A percentile compares a stretch with the other conserved stretches of the same genome.
These are phyloP conservation scores for Bilobella aurantiaca DNA, from an alignment of 1,140 invertebrate genomes.

Conservation along the genomic window DNA sequence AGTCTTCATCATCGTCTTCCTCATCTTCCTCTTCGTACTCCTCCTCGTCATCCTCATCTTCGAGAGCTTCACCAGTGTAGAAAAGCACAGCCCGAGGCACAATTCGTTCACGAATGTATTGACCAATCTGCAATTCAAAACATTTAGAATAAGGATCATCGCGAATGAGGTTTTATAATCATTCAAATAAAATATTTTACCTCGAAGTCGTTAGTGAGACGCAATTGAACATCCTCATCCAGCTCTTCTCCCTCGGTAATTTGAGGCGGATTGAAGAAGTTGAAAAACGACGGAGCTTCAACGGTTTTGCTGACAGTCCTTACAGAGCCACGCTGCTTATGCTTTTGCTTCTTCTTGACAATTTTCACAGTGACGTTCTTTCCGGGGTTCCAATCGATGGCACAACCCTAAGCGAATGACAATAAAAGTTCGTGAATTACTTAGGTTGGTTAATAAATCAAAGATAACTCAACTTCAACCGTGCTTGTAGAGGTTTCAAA, in stretches of 20 bases:
- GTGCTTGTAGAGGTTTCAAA: background rate
- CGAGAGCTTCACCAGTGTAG: conserved; percentile 58
- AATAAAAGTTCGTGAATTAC: background rate
- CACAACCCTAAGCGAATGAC: conserved; percentile 51
- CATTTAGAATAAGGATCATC: background rate
- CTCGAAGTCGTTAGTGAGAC: conserved; percentile 86
- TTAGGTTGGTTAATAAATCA: background rate
- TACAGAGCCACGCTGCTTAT: conserved; percentile 83
- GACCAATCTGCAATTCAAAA: conserved; percentile 56
- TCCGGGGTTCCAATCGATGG: conserved; percentile 88
- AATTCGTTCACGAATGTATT: conserved; percentile 86
- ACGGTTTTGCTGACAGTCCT: conserved; percentile 90
- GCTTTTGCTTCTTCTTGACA: conserved; percentile 97
- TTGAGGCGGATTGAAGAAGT: conserved; percentile 88
- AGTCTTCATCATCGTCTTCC: conserved; percentile 25
- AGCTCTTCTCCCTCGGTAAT: conserved; percentile 51
- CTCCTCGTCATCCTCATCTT: conserved; percentile 31
- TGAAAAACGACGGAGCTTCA: conserved; percentile 93
- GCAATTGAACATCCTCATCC: conserved; percentile 60
- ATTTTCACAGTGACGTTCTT: conserved; percentile 96
- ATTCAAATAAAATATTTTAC: conserved; percentile 23
- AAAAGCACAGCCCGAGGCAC: conserved; percentile 87
- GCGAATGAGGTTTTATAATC: background rate
- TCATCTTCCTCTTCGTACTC: conserved; percentile 30
- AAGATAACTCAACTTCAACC: too few relatives aligned